Percentiles rank a stretch among this genome's conserved stretches.
These are phyloP conservation scores for Muntiacus muntjak DNA, from an alignment of 2,113 vertebrate species.

Conservation along the genomic window DNA sequence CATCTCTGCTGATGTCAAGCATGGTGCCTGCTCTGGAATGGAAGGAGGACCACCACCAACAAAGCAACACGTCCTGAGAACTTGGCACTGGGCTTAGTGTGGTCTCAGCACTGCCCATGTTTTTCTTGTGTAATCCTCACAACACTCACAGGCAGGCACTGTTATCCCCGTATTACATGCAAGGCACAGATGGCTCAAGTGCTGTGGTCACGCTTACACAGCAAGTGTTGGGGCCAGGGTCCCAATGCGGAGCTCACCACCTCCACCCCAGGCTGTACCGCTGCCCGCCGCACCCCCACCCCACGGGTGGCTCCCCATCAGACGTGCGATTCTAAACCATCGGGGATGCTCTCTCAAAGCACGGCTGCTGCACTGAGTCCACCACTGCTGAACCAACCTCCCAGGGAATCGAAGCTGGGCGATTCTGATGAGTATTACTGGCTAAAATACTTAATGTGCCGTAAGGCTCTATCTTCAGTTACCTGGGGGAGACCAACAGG, in stretches of 20 bases:
- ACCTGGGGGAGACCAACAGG: neutral
- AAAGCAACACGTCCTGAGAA: neutral
- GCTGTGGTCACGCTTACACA: neutral
- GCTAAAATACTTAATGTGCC: neutral
- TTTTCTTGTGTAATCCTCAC: neutral
- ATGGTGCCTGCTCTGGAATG: neutral
- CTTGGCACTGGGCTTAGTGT: neutral
- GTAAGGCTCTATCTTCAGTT: neutral
- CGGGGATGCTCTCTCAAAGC: neutral
- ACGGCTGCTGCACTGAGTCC: neutral
- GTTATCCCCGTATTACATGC: neutral
- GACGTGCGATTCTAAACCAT: accelerated
- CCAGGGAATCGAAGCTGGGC: neutral
- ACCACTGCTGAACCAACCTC: neutral
- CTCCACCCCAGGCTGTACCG: too few species aligned
- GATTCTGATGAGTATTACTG: neutral
- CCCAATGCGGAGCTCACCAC: neutral
- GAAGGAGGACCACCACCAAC: neutral
- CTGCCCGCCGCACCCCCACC: accelerated
- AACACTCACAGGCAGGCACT: neutral
- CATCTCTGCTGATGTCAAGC: neutral
- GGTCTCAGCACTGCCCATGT: neutral
- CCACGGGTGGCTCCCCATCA: neutral
- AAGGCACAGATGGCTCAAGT: neutral
- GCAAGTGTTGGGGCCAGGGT: neutral